These are phyloP conservation scores for Crocidura indochinensis DNA, from an alignment of 2,797 vertebrate species.

Conservation along the genomic window DNA sequence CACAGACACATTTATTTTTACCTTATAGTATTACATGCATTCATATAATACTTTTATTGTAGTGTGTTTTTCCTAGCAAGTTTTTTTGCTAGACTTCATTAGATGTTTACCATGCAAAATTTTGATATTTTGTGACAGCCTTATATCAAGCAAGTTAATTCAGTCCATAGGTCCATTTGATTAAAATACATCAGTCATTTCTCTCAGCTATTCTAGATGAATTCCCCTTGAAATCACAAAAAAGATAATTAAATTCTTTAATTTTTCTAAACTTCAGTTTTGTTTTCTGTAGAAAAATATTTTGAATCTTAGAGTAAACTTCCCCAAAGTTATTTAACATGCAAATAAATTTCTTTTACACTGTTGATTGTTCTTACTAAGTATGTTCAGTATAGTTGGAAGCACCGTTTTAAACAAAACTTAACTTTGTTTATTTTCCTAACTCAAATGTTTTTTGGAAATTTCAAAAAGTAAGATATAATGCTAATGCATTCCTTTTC, in stretches of 20 bases:
- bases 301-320: slow-evolving; percentile 69
- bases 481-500: slow-evolving; percentile 40
- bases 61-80: neutral
- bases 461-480: slow-evolving; percentile 41
- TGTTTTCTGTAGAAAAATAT: slow-evolving; percentile 70
- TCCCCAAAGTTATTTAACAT: slow-evolving; percentile 72
- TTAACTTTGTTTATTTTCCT: slow-evolving; percentile 10
- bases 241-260: slow-evolving; percentile 75
- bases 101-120: neutral
- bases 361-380: slow-evolving; percentile 56
- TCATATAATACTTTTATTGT: slow-evolving; percentile 39
- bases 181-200: slow-evolving; percentile 76
- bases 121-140: slow-evolving; percentile 61
- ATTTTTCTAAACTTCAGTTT: slow-evolving; percentile 70
- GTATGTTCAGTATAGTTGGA: slow-evolving; percentile 46
- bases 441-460: slow-evolving; percentile 40
- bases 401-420: slow-evolving; percentile 13
- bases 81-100: slow-evolving; percentile 45
- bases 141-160: slow-evolving; percentile 63
- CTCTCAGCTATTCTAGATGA: slow-evolving; percentile 61
- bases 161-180: slow-evolving; percentile 67
- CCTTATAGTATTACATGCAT: neutral
- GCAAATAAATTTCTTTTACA: slow-evolving; percentile 72
- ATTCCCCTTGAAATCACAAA: slow-evolving; percentile 69
- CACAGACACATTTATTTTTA: neutral